Evolutionary conservation across 1,140 invertebrate genomes (phyloP), one percentile per base, ranked within the genome.

Genomic region (Drosophila serrata): DNA sequence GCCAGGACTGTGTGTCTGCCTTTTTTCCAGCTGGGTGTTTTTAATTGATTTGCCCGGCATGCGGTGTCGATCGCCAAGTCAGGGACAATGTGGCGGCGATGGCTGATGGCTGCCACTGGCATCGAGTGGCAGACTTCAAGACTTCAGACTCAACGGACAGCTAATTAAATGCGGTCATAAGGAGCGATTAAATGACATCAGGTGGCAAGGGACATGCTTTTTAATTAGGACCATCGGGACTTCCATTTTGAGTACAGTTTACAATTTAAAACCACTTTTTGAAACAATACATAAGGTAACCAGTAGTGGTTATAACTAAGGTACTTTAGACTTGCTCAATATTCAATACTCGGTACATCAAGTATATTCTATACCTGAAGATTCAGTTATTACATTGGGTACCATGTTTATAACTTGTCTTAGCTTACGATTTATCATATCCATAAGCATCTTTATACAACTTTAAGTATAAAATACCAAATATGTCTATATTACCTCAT

Each of bases 31-130:
- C 65, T 72, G 51, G 65, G 67, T 58, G 69, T 49, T 49, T 72
- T 72, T 72, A 72, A 72, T 72, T 72, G 69, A 72, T 72, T 72
- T 73, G 55, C 29, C 69, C 69, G 67, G 69, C 69, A 59, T 72
- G 69, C 69, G 53, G 69, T 73, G 69, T 73, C 69, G 69, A 39
- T 57, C 35, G 42, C 69, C 39, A 73, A n/a, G 67, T 73, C 69
- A 73, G 69, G 69, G 69, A 72, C 69, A 73, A 73, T 73, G 69
- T 73, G 69, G 53, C 51, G n/a, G 65, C 65, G 67, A 70, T 59
- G 49, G 49, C 33, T 72, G 69, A 73, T 72, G 55, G 69, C 65
- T 69, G 65, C 65, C 65, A 69, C 15, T 70, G 65, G 27, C 39
- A 39, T 51, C 65, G 48, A 72, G 35, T 73, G 69, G 53, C 61